Percentiles rank a stretch among this genome's conserved stretches.
Evolutionary conservation across 2,888 invertebrate genomes (phyloP).

Genomic region (Diplolepis rosae): DNA sequence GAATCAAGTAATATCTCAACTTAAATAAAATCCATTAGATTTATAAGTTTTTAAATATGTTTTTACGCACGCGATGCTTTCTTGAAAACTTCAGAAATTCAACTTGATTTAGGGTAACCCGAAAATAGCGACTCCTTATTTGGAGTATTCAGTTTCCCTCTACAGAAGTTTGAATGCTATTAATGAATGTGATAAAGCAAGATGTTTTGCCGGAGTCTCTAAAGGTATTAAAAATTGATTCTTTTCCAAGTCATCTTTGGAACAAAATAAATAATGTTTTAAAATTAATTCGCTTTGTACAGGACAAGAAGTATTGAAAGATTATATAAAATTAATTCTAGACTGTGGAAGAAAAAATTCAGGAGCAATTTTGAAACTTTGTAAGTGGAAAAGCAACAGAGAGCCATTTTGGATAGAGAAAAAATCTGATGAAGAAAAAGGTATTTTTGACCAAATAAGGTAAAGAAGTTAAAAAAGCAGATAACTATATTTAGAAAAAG

Average conservation of each 20-base stretch:
- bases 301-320: slow-evolving; percentile 76
- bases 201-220: slow-evolving; percentile 60
- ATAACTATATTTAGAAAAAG: neutral
- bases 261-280: neutral
- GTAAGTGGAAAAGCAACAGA: slow-evolving; percentile 75
- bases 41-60: too few species aligned
- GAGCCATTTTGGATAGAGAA: slow-evolving; percentile 73
- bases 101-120: slow-evolving; percentile 54
- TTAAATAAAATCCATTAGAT: neutral
- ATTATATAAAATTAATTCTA: slow-evolving; percentile 73
- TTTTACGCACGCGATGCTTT: too few species aligned
- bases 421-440: neutral
- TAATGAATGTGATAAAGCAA: slow-evolving; percentile 55
- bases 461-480: neutral
- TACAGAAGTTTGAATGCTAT: slow-evolving; percentile 49
- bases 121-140: slow-evolving; percentile 54
- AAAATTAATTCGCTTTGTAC: neutral
- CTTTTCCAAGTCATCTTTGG: too few species aligned
- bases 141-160: slow-evolving; percentile 54
- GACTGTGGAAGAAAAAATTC: slow-evolving; percentile 68
- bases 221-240: slow-evolving; percentile 51
- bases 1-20: slow-evolving; percentile 46
- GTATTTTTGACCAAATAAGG: neutral
- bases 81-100: too few species aligned
- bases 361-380: slow-evolving; percentile 72